Percentiles rank a stretch among this genome's conserved stretches.
These are phyloP conservation scores for Nymphalis polychloros DNA, from an alignment of 2,888 invertebrate genomes.

Conservation along the genomic window DNA sequence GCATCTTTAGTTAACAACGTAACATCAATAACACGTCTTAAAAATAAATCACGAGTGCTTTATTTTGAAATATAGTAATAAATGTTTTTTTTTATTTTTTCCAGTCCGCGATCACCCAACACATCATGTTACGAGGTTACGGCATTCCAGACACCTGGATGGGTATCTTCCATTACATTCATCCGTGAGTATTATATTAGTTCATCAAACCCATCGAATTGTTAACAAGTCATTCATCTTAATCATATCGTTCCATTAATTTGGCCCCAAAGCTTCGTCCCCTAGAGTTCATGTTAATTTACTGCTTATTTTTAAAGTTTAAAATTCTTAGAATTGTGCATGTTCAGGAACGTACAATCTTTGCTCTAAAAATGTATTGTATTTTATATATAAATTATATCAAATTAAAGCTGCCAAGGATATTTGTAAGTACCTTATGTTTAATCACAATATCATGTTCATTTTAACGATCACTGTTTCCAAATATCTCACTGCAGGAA, in stretches of 20 bases:
- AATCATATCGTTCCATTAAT: slow-evolving; percentile 38
- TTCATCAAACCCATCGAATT: slow-evolving; percentile 40
- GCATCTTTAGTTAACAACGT: not conserved
- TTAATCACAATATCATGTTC: slow-evolving; percentile 26
- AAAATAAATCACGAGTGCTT: too few relatives aligned
- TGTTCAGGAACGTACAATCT: slow-evolving; percentile 42
- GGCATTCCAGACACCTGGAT: slow-evolving; percentile 70
- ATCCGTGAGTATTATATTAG: slow-evolving; percentile 62
- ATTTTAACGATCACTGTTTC: slow-evolving; percentile 27
- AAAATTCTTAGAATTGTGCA: slow-evolving; percentile 53
- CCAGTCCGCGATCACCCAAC: slow-evolving; percentile 66
- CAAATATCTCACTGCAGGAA: slow-evolving; percentile 12
- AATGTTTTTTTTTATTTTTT: slow-evolving; percentile 31
- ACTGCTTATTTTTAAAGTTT: slow-evolving; percentile 62
- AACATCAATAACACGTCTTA: too few relatives aligned
- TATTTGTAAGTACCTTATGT: slow-evolving; percentile 41
- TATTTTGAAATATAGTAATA: not conserved
- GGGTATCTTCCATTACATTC: slow-evolving; percentile 63
- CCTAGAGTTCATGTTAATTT: slow-evolving; percentile 68
- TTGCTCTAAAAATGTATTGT: slow-evolving; percentile 30
- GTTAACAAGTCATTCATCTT: slow-evolving; percentile 43
- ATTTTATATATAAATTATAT: slow-evolving; percentile 33
- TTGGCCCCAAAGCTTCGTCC: slow-evolving; percentile 65
- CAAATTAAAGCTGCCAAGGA: slow-evolving; percentile 41
- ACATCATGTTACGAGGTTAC: slow-evolving; percentile 73